Percentiles rank a stretch among this genome's conserved stretches.
phyloP scores from a whole-genome alignment of 2,113 vertebrate species.

The Merops nubicus region DNA sequence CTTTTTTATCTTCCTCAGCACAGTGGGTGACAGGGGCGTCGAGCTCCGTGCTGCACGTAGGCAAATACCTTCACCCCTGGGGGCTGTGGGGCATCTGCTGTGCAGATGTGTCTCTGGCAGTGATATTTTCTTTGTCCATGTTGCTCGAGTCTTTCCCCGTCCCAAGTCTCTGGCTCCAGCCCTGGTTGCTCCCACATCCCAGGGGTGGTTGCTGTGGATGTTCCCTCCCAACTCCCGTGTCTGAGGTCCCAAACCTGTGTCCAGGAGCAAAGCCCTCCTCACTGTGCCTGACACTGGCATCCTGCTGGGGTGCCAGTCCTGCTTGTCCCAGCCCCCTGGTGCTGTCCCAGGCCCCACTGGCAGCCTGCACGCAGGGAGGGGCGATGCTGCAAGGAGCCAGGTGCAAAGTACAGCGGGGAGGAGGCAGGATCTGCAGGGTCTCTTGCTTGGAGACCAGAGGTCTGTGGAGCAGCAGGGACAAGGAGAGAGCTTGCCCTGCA shows the following conservation, averaged over 20 bases:
- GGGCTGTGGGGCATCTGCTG: background rate
- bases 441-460: background rate
- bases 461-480: background rate
- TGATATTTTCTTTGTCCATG: background rate
- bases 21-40: background rate
- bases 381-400: background rate
- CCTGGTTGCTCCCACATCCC: background rate
- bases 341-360: background rate
- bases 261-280: background rate
- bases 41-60: background rate
- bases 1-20: background rate
- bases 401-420: background rate
- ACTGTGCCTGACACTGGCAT: background rate
- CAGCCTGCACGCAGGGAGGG: background rate
- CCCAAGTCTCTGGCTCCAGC: background rate
- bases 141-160: background rate
- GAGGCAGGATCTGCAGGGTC: background rate
- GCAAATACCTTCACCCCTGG: background rate
- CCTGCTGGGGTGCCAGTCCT: background rate
- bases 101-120: slow-evolving; percentile 43
- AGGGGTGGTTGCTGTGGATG: background rate
- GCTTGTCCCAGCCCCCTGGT: background rate
- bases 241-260: background rate
- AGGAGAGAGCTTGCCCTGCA: background rate
- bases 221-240: background rate